phyloP scores from a whole-genome alignment of 1,140 invertebrate species.

The Parasteatoda tepidariorum region DNA sequence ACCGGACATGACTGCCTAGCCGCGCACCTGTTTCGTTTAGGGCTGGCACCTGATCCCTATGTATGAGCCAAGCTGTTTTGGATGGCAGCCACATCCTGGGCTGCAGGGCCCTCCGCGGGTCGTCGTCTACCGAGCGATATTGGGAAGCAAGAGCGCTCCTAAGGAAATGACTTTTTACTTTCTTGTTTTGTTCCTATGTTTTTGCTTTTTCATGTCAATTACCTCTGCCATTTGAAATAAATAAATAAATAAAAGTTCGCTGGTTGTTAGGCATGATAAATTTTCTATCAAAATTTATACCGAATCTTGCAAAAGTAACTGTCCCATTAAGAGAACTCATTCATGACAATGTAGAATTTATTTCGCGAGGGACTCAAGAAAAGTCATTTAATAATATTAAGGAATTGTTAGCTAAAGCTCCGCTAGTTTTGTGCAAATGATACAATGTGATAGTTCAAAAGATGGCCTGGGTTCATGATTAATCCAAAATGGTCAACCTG shows the following conservation, averaged over 20 bases:
- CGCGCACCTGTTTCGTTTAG: no score
- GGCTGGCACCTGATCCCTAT: no score
- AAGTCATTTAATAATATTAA: slow-evolving; percentile 27
- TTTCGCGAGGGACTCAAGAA: background rate
- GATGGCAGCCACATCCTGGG: no score
- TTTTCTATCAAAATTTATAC: background rate
- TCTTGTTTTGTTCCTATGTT: no score
- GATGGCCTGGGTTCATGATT: slow-evolving; percentile 68
- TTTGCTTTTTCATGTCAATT: no score
- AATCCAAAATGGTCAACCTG: no score
- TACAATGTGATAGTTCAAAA: slow-evolving; percentile 63
- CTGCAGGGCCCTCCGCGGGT: no score
- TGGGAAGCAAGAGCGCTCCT: no score
- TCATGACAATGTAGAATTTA: slow-evolving; percentile 63
- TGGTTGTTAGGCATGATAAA: background rate
- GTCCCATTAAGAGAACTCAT: background rate
- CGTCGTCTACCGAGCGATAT: no score
- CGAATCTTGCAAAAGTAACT: background rate
- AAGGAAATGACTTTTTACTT: no score
- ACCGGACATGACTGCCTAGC: no score
- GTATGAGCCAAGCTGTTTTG: no score
- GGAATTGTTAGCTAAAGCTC: background rate
- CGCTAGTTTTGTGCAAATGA: slow-evolving; percentile 66
- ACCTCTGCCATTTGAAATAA: background rate
- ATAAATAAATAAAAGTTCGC: background rate